Percentiles rank a stretch among this genome's conserved stretches.
Conservation (phyloP, 2,113 vertebrate species). For the Muntiacus reevesi region DNA sequence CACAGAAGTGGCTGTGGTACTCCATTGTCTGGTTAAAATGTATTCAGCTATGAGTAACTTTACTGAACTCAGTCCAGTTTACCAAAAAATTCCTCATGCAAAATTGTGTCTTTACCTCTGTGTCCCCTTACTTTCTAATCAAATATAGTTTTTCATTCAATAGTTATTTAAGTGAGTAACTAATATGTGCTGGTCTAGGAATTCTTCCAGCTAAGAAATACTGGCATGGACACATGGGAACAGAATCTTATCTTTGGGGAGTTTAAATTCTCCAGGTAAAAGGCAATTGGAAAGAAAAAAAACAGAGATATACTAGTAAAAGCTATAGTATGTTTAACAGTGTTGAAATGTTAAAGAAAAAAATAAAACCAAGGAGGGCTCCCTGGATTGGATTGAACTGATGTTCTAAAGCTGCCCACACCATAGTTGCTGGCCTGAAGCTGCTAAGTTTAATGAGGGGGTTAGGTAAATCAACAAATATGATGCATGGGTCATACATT, state of each 20-base stretch:
- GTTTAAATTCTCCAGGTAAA: neutral
- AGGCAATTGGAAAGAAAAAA: neutral
- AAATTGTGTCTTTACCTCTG: neutral
- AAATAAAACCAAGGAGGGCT: neutral
- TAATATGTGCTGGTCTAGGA: neutral
- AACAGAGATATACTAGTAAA: neutral
- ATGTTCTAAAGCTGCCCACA: neutral
- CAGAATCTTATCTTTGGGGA: neutral
- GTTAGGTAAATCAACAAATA: neutral
- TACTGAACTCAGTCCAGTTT: neutral
- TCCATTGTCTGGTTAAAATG: neutral
- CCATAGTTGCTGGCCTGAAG: neutral
- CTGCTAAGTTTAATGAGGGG: neutral
- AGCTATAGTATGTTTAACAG: neutral
- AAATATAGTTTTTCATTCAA: neutral
- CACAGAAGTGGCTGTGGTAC: neutral
- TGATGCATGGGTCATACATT: accelerated
- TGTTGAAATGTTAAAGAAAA: neutral
- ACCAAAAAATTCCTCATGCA: neutral
- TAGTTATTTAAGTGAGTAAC: neutral
- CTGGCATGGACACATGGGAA: neutral
- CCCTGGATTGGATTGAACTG: neutral
- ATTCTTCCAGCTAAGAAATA: neutral
- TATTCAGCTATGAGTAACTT: neutral
- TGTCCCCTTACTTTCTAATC: neutral